Conservation (phyloP, 23 tunicate species). For the Diplosoma virens region DNA sequence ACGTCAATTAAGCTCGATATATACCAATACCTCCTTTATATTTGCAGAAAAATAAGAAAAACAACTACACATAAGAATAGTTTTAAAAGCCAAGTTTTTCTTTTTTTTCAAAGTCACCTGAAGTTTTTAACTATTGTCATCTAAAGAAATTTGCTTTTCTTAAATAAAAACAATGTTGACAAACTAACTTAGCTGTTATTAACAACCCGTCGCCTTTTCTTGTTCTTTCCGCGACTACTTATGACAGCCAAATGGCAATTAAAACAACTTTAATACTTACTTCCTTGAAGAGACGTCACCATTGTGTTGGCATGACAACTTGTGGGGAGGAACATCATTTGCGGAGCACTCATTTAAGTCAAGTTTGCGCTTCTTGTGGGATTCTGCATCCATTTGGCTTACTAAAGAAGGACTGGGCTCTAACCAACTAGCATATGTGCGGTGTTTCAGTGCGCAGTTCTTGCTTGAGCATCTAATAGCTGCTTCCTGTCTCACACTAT, state of each 20-base stretch:
- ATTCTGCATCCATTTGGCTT: conserved; percentile 1
- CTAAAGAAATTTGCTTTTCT: neutral
- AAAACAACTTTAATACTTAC: conserved; percentile 15
- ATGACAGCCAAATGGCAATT: too few relatives aligned
- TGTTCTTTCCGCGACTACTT: too few relatives aligned
- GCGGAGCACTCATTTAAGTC: neutral
- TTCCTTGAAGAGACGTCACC: conserved; percentile 22
- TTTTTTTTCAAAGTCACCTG: too few relatives aligned
- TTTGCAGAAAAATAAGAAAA: too few relatives aligned
- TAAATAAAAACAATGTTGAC: too few relatives aligned
- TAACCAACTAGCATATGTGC: conserved; percentile 3
- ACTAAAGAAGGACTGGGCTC: neutral
- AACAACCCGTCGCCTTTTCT: too few relatives aligned
- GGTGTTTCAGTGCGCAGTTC: neutral
- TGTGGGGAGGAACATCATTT: conserved; percentile 6
- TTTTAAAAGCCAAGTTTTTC: neutral
- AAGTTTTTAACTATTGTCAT: neutral
- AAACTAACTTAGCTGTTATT: too few relatives aligned
- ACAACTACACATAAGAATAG: too few relatives aligned
- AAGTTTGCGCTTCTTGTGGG: conserved; percentile 8
- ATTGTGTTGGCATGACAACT: conserved; percentile 33
- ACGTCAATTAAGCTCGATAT: too few relatives aligned
- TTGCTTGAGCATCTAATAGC: conserved; percentile 10
- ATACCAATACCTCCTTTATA: too few relatives aligned
- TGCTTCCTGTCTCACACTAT: conserved; percentile 23